Evolutionary conservation across 2,797 vertebrate species (phyloP).

Genomic region (Malurus splendens): DNA sequence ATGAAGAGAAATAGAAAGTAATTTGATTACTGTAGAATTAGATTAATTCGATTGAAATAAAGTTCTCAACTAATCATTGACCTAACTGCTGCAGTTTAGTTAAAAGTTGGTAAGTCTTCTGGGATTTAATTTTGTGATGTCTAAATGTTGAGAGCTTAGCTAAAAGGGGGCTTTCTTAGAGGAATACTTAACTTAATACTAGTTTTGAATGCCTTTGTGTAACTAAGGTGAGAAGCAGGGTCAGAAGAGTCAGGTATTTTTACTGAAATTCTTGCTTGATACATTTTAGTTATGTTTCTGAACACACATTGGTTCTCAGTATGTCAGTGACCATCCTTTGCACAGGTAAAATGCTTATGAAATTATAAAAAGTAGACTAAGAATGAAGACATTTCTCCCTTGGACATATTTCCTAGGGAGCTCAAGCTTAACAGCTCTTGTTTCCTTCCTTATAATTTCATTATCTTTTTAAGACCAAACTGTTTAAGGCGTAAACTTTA

Average conservation of each 20-base stretch:
- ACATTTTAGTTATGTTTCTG: neutral
- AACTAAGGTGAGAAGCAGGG: neutral
- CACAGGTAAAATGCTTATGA: neutral
- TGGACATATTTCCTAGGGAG: rapidly evolving
- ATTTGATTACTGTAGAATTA: neutral
- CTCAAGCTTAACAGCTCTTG: neutral
- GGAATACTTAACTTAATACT: neutral
- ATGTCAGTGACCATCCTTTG: neutral
- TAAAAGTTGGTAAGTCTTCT: neutral
- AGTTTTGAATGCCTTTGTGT: neutral
- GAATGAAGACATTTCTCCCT: neutral
- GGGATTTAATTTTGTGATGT: neutral
- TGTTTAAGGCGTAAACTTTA: neutral
- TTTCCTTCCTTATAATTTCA: neutral
- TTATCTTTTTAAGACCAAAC: neutral
- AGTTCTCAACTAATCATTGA: neutral
- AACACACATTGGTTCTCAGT: neutral
- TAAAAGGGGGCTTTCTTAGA: neutral
- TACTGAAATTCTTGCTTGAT: neutral
- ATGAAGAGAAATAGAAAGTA: neutral
- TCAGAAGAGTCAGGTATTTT: neutral
- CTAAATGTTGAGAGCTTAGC: neutral
- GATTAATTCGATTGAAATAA: neutral
- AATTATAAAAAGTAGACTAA: neutral
- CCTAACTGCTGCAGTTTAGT: neutral